Percentiles rank a stretch among this genome's conserved stretches.
These are phyloP conservation scores for Boleophthalmus pectinirostris DNA, from an alignment of 2,113 vertebrate species.

Conservation along the genomic window DNA sequence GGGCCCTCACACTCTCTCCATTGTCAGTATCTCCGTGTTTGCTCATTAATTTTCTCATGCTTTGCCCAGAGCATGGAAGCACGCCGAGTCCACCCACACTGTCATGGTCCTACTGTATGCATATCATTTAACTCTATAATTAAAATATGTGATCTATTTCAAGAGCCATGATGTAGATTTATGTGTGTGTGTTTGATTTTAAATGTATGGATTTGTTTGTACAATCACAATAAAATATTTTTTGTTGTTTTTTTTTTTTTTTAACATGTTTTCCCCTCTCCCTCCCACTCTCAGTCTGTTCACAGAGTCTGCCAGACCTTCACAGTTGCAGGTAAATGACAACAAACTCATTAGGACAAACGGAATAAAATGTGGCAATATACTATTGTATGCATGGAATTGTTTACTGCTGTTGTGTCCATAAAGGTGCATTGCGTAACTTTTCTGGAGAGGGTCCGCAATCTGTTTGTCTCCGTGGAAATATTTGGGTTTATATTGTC, in stretches of 20 bases:
- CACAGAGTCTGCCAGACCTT: conserved; percentile 73
- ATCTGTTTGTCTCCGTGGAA: too few species aligned
- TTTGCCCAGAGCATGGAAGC: neutral
- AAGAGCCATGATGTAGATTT: neutral
- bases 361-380: too few species aligned
- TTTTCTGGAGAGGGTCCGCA: too few species aligned
- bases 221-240: conserved; percentile 4
- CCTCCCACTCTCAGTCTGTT: conserved; percentile 67
- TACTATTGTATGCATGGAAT: too few species aligned
- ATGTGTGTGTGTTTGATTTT: neutral
- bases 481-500: too few species aligned
- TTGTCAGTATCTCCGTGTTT: neutral
- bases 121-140: neutral
- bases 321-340: conserved; percentile 59
- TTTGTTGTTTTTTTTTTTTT: neutral
- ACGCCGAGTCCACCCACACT: neutral
- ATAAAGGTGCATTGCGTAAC: too few species aligned
- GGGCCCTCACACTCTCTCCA: neutral
- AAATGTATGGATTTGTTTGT: neutral
- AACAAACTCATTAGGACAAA: neutral
- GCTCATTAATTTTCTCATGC: neutral
- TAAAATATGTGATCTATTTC: neutral
- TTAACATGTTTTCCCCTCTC: neutral
- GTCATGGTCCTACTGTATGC: neutral
- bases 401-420: neutral